A percentile compares a stretch with the other conserved stretches of the same genome.
phyloP scores from a whole-genome alignment of 2,888 invertebrate genomes.

The Drosophila fungiperda region DNA sequence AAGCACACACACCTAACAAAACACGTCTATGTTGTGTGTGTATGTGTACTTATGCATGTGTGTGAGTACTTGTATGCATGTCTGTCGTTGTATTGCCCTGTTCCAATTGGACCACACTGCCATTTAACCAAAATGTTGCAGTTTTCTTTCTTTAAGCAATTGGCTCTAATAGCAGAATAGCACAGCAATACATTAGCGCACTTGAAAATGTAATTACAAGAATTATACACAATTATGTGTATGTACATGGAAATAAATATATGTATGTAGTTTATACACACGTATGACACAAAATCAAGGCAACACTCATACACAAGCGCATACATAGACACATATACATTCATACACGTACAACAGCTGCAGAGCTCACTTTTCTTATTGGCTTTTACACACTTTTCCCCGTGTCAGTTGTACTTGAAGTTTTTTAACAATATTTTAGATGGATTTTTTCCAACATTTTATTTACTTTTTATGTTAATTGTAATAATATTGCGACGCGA shows the following conservation, averaged over 20 bases:
- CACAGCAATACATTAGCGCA: slow-evolving; percentile 21
- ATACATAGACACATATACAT: slow-evolving; percentile 40
- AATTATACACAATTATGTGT: slow-evolving; percentile 43
- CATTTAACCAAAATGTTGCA: slow-evolving; percentile 22
- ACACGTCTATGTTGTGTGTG: slow-evolving; percentile 31
- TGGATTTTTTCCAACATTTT: slow-evolving; percentile 37
- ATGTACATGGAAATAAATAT: slow-evolving; percentile 12
- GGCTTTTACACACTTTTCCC: slow-evolving; percentile 37
- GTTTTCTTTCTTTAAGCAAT: slow-evolving; percentile 10
- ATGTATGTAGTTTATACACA: slow-evolving; percentile 47
- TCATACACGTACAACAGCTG: slow-evolving; percentile 56
- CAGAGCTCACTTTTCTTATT: slow-evolving; percentile 60
- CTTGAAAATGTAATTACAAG: slow-evolving; percentile 17
- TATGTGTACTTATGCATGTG: slow-evolving; percentile 9
- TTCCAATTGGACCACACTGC: slow-evolving; percentile 54
- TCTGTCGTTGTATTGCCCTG: slow-evolving; percentile 32
- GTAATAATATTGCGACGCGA: slow-evolving; percentile 56
- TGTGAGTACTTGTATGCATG: slow-evolving; percentile 20
- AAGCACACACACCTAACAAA: slow-evolving; percentile 47
- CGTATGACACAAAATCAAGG: slow-evolving; percentile 63
- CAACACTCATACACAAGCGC: slow-evolving; percentile 46
- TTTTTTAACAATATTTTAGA: slow-evolving; percentile 17
- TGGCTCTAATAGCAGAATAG: slow-evolving; percentile 9
- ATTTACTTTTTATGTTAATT: slow-evolving; percentile 42
- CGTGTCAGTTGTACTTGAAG: slow-evolving; percentile 9